Evolutionary conservation across 1,140 invertebrate species (phyloP).

Genomic region (Hermetia illucens): DNA sequence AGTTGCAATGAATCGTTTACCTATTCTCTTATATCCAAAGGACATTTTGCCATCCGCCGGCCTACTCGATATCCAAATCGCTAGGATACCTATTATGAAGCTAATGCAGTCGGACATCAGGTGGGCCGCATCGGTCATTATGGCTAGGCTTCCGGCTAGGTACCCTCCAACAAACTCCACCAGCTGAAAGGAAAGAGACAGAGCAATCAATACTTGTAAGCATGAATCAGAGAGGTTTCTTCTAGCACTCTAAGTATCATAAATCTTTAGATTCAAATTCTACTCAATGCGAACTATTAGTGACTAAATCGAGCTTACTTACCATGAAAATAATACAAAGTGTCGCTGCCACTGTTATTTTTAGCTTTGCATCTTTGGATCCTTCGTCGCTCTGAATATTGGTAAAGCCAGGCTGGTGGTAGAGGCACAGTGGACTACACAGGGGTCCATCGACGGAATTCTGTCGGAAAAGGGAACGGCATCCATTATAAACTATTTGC

Average conservation of each 20-base stretch:
- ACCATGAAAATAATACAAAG: constrained; percentile 53
- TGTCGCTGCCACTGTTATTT: constrained; percentile 39
- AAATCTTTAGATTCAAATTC: constrained; percentile 12
- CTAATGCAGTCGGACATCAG: constrained; percentile 69
- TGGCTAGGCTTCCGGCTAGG: constrained; percentile 63
- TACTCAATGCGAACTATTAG: neutral
- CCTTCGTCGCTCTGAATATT: constrained; percentile 31
- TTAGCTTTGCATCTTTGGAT: constrained; percentile 36
- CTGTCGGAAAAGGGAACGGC: no score
- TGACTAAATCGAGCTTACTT: constrained; percentile 13
- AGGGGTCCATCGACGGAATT: no score
- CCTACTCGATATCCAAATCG: constrained; percentile 51
- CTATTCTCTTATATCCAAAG: constrained; percentile 66
- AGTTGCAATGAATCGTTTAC: constrained; percentile 32
- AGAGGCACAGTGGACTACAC: no score
- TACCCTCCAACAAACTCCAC: constrained; percentile 60
- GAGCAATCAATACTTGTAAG: constrained; percentile 1
- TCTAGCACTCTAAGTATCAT: constrained; percentile 13
- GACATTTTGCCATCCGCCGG: constrained; percentile 54
- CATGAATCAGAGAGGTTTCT: constrained; percentile 5
- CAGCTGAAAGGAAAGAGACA: constrained; percentile 31
- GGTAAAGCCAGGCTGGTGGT: constrained; percentile 16
- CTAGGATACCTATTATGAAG: constrained; percentile 63
- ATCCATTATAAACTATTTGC: no score
- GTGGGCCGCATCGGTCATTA: constrained; percentile 75